A percentile compares a stretch with the other conserved stretches of the same genome.
These are phyloP conservation scores for Acrossocheilus fasciatus DNA, from an alignment of 2,797 vertebrate species.

Conservation along the genomic window DNA sequence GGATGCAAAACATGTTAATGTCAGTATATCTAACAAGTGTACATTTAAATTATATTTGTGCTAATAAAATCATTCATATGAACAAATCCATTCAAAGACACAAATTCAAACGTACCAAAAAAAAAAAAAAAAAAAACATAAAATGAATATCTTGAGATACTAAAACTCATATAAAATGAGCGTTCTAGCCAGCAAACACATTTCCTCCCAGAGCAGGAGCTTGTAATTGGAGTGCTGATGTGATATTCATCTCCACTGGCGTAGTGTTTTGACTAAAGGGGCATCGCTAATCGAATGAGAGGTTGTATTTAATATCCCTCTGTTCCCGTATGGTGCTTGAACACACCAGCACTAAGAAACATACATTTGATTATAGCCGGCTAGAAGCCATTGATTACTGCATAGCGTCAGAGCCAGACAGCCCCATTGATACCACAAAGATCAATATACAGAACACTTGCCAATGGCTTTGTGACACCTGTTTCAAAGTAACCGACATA, in stretches of 20 bases:
- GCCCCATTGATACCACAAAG: slow-evolving; percentile 55
- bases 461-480: slow-evolving; percentile 59
- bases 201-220: slow-evolving; percentile 13
- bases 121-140: not conserved
- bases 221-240: slow-evolving; percentile 46
- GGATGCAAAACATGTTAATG: not conserved
- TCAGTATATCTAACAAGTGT: not conserved
- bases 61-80: not conserved
- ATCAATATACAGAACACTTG: slow-evolving; percentile 62
- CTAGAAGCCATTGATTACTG: slow-evolving; percentile 55
- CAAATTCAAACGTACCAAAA: not conserved
- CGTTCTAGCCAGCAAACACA: slow-evolving; percentile 39
- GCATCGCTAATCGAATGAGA: slow-evolving; percentile 60
- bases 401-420: slow-evolving; percentile 47
- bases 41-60: not conserved
- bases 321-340: slow-evolving; percentile 50
- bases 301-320: slow-evolving; percentile 60
- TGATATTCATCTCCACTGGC: slow-evolving; percentile 48
- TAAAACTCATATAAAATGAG: slow-evolving; percentile 20
- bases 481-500: slow-evolving; percentile 45
- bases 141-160: not conserved
- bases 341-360: slow-evolving; percentile 48
- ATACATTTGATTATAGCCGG: slow-evolving; percentile 51
- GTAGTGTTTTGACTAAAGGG: slow-evolving; percentile 54
- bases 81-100: not conserved